Evolutionary conservation across 2,113 vertebrate species (phyloP).

Genomic region (Corvus hawaiiensis): DNA sequence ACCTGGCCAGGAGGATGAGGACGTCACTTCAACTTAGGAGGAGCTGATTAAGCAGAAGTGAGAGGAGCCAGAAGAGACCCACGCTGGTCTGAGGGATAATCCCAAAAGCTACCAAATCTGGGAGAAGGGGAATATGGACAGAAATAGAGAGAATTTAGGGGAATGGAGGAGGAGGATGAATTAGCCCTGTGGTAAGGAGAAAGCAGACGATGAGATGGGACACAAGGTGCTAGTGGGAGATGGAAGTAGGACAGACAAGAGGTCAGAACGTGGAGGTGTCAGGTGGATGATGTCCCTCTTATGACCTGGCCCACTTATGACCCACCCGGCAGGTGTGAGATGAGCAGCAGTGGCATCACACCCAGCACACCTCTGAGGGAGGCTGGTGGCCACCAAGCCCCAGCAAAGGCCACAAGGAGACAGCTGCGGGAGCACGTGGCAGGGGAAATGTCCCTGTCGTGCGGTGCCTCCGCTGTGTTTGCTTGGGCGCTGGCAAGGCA

Average conservation of each 20-base stretch:
- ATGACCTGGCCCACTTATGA: fast-evolving
- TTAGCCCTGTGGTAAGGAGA: neutral
- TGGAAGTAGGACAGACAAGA: neutral
- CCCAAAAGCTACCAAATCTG: neutral
- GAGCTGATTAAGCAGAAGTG: neutral
- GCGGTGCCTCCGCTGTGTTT: neutral
- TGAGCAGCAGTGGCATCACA: fast-evolving
- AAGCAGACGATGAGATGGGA: fast-evolving
- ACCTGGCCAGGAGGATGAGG: fast-evolving
- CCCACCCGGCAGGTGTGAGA: neutral
- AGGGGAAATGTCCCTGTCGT: fast-evolving
- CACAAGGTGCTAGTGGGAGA: neutral
- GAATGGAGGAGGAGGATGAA: neutral
- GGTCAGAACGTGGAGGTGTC: fast-evolving
- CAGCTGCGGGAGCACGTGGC: neutral
- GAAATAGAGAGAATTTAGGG: neutral
- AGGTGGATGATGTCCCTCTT: neutral
- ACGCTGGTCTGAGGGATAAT: neutral
- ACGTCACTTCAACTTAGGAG: neutral
- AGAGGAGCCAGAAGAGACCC: neutral
- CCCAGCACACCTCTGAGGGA: fast-evolving
- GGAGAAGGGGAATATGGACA: neutral
- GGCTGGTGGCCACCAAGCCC: neutral
- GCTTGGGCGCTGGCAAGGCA: neutral
- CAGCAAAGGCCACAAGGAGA: neutral